Conservation (phyloP, 2,888 invertebrate species). For the Epsilonema sp. region DNA sequence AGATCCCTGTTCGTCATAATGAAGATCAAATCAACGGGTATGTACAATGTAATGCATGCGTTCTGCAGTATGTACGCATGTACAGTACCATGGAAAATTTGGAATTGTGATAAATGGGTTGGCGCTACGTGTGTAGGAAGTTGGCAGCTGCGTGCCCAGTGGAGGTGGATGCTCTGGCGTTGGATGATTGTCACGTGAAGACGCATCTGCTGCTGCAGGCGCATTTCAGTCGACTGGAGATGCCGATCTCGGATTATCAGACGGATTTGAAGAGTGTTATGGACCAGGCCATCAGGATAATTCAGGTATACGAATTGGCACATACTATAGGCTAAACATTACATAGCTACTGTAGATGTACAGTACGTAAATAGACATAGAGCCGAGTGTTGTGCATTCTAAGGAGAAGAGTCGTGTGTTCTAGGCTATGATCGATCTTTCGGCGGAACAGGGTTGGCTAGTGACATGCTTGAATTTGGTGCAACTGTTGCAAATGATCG, state of each 20-base stretch:
- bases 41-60: no score
- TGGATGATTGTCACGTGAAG: slow-evolving; percentile 83
- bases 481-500: slow-evolving; percentile 55
- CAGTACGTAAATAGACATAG: no score
- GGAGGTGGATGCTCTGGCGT: slow-evolving; percentile 48
- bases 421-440: slow-evolving; percentile 85
- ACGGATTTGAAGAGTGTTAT: slow-evolving; percentile 90
- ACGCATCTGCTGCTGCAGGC: slow-evolving; percentile 78
- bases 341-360: no score
- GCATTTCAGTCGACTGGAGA: slow-evolving; percentile 57
- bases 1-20: slow-evolving; percentile 89
- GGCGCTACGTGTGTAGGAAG: slow-evolving; percentile 48
- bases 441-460: slow-evolving; percentile 74
- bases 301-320: slow-evolving; percentile 67
- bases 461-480: slow-evolving; percentile 55
- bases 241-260: slow-evolving; percentile 78
- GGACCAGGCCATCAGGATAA: slow-evolving; percentile 79
- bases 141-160: slow-evolving; percentile 54
- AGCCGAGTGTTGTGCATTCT: no score
- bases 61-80: no score
- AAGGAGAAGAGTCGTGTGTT: no score
- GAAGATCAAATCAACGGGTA: slow-evolving; percentile 80
- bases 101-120: no score
- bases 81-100: no score
- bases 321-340: no score